A percentile compares a stretch with the other conserved stretches of the same genome.
Evolutionary conservation across 2,888 invertebrate genomes (phyloP).

Genomic region (Pyrrhosoma nymphula): DNA sequence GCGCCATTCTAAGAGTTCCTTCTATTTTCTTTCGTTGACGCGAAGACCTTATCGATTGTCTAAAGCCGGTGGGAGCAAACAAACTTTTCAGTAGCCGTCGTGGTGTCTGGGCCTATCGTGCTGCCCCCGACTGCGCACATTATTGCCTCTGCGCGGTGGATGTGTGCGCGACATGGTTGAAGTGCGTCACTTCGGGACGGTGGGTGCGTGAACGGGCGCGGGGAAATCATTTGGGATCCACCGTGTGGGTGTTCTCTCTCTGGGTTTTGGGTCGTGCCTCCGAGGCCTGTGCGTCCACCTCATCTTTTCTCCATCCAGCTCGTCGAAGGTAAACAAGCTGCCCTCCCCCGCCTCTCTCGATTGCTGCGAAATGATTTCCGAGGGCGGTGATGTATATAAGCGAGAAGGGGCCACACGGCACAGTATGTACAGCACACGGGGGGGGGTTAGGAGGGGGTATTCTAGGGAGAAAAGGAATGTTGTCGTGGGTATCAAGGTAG

Average conservation of each 20-base stretch:
- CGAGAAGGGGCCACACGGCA: background rate
- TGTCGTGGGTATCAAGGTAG: constrained; percentile 63
- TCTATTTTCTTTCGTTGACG: background rate
- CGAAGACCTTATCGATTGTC: background rate
- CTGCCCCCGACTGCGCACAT: background rate
- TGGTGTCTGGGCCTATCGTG: background rate
- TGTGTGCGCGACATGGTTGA: background rate
- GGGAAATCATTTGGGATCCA: background rate
- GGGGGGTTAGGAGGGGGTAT: background rate
- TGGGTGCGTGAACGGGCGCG: background rate
- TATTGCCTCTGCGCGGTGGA: background rate
- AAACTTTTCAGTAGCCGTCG: background rate
- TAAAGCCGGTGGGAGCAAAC: background rate
- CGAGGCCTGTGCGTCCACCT: background rate
- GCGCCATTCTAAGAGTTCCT: background rate
- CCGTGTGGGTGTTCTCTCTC: background rate
- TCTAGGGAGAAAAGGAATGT: constrained; percentile 44
- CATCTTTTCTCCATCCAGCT: background rate
- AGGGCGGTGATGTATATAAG: background rate
- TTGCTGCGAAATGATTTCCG: constrained; percentile 9
- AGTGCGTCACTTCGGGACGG: background rate
- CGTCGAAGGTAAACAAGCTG: background rate
- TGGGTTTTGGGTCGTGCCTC: background rate
- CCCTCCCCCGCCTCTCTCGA: background rate
- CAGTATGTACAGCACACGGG: background rate